Conservation (phyloP, 2,113 vertebrate species). For the Calcarius ornatus region DNA sequence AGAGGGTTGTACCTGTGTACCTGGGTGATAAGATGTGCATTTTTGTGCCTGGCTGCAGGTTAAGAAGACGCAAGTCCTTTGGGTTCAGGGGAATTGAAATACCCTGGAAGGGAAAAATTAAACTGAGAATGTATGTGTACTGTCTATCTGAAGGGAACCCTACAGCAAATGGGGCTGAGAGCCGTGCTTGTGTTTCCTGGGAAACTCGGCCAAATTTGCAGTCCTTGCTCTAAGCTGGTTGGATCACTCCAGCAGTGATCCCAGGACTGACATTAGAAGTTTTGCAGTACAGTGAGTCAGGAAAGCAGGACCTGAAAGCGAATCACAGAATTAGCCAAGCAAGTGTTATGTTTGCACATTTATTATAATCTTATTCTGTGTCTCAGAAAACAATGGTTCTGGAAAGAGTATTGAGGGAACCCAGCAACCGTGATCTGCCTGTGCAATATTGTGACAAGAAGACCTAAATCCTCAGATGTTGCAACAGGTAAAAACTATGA, state of each 20-base stretch:
- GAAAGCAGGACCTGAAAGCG: neutral
- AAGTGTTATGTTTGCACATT: neutral
- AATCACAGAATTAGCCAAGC: neutral
- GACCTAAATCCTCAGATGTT: neutral
- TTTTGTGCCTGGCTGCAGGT: neutral
- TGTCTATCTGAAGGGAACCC: neutral
- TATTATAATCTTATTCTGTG: neutral
- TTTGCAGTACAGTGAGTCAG: neutral
- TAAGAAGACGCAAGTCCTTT: neutral
- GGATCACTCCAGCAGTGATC: neutral
- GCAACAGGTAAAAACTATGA: neutral
- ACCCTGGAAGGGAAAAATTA: neutral
- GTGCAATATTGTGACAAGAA: neutral
- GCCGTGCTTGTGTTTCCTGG: neutral
- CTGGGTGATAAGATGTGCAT: accelerated
- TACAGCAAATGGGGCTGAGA: neutral
- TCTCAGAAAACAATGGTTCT: neutral
- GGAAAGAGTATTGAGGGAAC: neutral
- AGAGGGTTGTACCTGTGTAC: neutral
- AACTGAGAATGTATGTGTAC: neutral
- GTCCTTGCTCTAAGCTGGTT: neutral
- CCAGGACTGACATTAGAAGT: neutral
- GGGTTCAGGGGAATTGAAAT: neutral
- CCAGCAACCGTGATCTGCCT: neutral
- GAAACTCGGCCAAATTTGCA: neutral